These are phyloP conservation scores for Drosophila sp. DNA, from an alignment of 1,140 invertebrate genomes.

Conservation along the genomic window DNA sequence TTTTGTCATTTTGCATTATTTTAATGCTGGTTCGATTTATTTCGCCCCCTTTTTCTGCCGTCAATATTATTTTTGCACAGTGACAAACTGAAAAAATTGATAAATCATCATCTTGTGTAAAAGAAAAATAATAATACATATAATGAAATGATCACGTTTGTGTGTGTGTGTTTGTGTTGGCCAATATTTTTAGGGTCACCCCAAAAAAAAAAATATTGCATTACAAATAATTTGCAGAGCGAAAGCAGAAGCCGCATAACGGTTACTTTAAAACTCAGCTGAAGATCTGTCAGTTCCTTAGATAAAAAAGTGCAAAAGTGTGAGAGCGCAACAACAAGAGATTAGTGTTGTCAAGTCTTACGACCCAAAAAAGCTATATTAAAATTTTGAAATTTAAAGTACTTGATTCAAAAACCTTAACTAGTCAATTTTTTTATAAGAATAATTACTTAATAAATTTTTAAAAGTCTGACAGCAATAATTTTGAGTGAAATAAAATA, in stretches of 20 bases:
- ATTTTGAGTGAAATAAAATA: too few relatives aligned
- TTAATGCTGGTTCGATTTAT: slow-evolving; percentile 16
- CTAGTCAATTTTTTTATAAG: too few relatives aligned
- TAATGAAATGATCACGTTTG: background rate
- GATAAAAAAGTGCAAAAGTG: background rate
- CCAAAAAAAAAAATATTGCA: slow-evolving; percentile 1
- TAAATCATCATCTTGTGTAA: slow-evolving; percentile 27
- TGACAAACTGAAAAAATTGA: slow-evolving; percentile 42
- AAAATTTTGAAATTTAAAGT: too few relatives aligned
- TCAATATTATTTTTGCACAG: slow-evolving; percentile 42
- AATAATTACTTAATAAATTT: too few relatives aligned
- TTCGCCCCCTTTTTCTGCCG: slow-evolving; percentile 5
- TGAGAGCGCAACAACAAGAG: background rate
- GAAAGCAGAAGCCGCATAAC: slow-evolving; percentile 27
- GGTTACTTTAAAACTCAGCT: slow-evolving; percentile 19
- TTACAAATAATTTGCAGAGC: background rate
- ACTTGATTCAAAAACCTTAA: too few relatives aligned
- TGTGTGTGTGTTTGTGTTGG: slow-evolving; percentile 21
- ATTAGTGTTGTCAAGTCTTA: too few relatives aligned
- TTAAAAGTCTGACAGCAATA: too few relatives aligned
- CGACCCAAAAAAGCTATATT: too few relatives aligned
- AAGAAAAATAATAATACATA: slow-evolving; percentile 5
- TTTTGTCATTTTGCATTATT: slow-evolving; percentile 27
- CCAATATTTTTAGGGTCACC: slow-evolving; percentile 41
- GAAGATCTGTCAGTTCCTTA: slow-evolving; percentile 14